Percentiles rank a stretch among this genome's conserved stretches.
phyloP scores from a whole-genome alignment of 2,888 invertebrate species.

The Epistrophe eligans region DNA sequence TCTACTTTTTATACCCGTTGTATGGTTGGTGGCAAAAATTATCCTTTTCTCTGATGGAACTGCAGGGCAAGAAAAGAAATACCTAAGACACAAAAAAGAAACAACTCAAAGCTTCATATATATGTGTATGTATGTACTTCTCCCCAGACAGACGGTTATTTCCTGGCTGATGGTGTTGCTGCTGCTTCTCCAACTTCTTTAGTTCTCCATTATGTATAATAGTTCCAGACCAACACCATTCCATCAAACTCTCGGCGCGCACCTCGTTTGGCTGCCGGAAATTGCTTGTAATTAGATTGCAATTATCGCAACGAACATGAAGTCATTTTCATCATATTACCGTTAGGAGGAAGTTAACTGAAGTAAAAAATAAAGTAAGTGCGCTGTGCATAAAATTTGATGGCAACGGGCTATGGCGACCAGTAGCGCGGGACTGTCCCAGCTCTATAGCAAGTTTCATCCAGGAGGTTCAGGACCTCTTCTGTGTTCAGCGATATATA shows the following conservation, averaged over 20 bases:
- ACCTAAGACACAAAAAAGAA: slow-evolving; percentile 12
- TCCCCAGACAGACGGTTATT: slow-evolving; percentile 73
- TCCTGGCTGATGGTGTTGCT: slow-evolving; percentile 45
- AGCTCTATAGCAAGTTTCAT: background rate
- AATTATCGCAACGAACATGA: slow-evolving; percentile 75
- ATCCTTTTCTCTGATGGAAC: background rate
- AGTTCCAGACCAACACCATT: slow-evolving; percentile 43
- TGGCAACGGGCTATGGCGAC: slow-evolving; percentile 4
- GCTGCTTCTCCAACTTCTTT: background rate
- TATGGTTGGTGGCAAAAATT: slow-evolving; percentile 16
- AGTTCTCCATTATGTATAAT: background rate
- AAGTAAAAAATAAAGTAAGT: slow-evolving; percentile 48
- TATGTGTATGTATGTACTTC: slow-evolving; percentile 9
- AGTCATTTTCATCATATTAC: slow-evolving; percentile 76
- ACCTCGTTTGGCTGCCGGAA: slow-evolving; percentile 72
- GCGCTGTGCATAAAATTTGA: slow-evolving; percentile 33
- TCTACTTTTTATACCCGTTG: background rate
- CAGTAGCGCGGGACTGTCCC: background rate
- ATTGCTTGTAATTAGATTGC: slow-evolving; percentile 76
- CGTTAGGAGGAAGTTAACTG: slow-evolving; percentile 65
- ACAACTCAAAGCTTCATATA: slow-evolving; percentile 1
- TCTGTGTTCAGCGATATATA: background rate
- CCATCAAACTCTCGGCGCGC: slow-evolving; percentile 41
- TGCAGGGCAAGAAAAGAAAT: background rate
- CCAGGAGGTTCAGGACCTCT: slow-evolving; percentile 22